Conservation (phyloP, 2,113 vertebrate genomes). For the Lepidothrix coronata region DNA sequence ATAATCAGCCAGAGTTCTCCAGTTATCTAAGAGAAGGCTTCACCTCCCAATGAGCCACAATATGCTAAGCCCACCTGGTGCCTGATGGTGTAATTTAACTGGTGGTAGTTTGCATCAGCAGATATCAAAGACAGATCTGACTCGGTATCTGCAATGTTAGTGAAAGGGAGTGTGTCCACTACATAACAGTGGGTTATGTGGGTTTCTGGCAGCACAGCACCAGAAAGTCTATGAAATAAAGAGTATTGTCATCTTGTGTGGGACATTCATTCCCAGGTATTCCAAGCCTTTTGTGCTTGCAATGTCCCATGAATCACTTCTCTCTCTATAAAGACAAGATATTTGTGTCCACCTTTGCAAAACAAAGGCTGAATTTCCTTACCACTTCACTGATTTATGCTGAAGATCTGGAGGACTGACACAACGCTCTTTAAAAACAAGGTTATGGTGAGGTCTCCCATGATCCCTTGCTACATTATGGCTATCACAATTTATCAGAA, state of each 20-base stretch:
- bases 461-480: background rate
- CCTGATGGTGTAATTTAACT: background rate
- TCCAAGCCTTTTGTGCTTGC: background rate
- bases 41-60: background rate
- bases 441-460: background rate
- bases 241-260: background rate
- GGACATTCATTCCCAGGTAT: background rate
- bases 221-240: background rate
- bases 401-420: background rate
- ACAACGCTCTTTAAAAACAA: background rate
- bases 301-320: fast-evolving
- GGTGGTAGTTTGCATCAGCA: background rate
- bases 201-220: background rate
- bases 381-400: background rate
- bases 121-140: background rate
- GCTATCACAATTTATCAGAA: background rate
- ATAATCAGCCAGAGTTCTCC: background rate
- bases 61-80: background rate
- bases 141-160: background rate
- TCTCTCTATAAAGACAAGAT: background rate
- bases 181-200: background rate
- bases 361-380: background rate
- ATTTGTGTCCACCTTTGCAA: background rate
- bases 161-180: background rate
- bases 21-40: background rate